phyloP scores from a whole-genome alignment of 1,140 invertebrate genomes.

The Spodoptera litura region DNA sequence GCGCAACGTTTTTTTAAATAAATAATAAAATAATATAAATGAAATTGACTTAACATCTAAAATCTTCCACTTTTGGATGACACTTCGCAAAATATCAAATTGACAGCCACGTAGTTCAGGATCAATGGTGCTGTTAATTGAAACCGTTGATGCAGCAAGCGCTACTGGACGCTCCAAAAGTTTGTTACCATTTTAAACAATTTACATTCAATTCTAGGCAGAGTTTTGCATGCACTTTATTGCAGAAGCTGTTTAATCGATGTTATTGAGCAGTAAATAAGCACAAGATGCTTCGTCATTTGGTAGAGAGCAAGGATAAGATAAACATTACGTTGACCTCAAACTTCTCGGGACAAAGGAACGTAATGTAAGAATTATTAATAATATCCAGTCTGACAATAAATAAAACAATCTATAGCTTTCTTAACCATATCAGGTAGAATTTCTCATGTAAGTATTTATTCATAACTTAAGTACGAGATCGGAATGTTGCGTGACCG shows the following conservation, averaged over 20 bases:
- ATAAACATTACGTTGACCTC: too few relatives aligned
- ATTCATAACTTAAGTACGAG: background rate
- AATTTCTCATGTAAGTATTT: background rate
- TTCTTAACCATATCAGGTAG: background rate
- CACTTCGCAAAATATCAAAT: conserved; percentile 3
- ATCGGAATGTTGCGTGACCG: conserved; percentile 8
- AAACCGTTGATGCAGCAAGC: conserved; percentile 12
- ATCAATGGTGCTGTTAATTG: conserved; percentile 18
- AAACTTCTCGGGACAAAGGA: too few relatives aligned
- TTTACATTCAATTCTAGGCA: background rate
- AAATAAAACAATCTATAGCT: background rate
- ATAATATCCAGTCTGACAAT: too few relatives aligned
- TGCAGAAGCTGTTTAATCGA: too few relatives aligned
- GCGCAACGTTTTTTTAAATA: too few relatives aligned
- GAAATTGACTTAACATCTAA: too few relatives aligned
- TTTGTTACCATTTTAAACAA: background rate
- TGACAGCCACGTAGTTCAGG: background rate
- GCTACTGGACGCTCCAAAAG: background rate
- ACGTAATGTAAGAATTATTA: too few relatives aligned
- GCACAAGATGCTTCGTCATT: too few relatives aligned
- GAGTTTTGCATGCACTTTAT: background rate
- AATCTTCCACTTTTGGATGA: background rate
- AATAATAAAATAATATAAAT: too few relatives aligned
- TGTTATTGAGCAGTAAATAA: too few relatives aligned
- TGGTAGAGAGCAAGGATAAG: too few relatives aligned